These are phyloP conservation scores for Oopsacas minuta DNA, from an alignment of 37 sponge, comb jelly and placozoan species.

Conservation along the genomic window DNA sequence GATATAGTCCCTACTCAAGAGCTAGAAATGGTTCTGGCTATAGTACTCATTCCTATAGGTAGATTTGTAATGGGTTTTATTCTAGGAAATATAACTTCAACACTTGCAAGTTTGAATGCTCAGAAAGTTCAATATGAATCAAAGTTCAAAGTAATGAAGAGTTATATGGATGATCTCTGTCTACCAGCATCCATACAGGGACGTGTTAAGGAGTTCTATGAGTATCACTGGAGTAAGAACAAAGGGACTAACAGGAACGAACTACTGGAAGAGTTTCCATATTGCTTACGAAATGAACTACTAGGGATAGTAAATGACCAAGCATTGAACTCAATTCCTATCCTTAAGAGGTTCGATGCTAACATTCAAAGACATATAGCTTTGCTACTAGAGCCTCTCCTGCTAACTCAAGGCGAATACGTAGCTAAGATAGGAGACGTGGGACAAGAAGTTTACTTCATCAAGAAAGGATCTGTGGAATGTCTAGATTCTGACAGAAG, in stretches of 20 bases:
- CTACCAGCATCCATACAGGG: conserved; percentile 23
- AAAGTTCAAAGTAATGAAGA: conserved; percentile 42
- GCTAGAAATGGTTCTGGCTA: conserved; percentile 38
- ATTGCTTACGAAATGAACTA: background rate
- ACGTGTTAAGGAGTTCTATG: conserved; percentile 37
- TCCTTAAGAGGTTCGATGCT: background rate
- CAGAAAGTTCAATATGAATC: conserved; percentile 42
- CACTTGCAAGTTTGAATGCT: conserved; percentile 47
- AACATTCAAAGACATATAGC: background rate
- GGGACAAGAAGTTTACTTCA: background rate
- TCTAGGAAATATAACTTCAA: conserved; percentile 56
- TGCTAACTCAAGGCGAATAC: background rate
- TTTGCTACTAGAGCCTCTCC: background rate
- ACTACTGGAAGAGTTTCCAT: background rate
- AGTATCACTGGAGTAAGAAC: conserved; percentile 44
- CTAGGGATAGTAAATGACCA: background rate
- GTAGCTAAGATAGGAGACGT: conserved; percentile 3
- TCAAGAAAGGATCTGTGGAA: background rate
- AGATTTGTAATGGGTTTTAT: conserved; percentile 64
- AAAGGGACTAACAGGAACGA: conserved; percentile 17
- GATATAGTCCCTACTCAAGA: conserved; percentile 23
- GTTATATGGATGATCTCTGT: conserved; percentile 37
- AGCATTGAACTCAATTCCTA: background rate
- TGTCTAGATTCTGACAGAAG: background rate
- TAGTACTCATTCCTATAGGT: conserved; percentile 49